Percentiles rank a stretch among this genome's conserved stretches.
Evolutionary conservation across 2,888 invertebrate species (phyloP).

Genomic region (Iphiclides podalirius): DNA sequence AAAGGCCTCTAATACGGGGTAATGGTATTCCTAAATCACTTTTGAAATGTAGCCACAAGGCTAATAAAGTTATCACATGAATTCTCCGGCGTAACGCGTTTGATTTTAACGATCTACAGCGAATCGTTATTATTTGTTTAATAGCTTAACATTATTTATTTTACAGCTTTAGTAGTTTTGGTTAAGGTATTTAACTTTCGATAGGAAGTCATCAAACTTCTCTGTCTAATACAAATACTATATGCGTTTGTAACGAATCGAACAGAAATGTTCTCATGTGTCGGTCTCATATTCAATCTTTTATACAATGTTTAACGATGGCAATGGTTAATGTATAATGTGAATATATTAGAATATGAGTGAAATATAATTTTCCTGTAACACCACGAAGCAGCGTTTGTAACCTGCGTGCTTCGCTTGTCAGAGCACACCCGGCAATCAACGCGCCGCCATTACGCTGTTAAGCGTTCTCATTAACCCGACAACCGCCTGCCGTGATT

Average conservation of each 20-base stretch:
- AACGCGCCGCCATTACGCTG: slow-evolving; percentile 52
- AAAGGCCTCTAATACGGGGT: slow-evolving; percentile 38
- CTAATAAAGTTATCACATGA: slow-evolving; percentile 27
- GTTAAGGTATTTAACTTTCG: too few species aligned
- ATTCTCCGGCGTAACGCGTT: background rate
- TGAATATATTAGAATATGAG: background rate
- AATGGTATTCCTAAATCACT: slow-evolving; percentile 31
- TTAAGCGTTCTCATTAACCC: slow-evolving; percentile 64
- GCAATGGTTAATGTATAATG: too few species aligned
- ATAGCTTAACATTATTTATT: too few species aligned
- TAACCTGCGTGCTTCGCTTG: slow-evolving; percentile 46
- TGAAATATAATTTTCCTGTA: slow-evolving; percentile 27
- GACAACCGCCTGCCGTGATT: slow-evolving; percentile 44
- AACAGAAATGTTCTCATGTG: too few species aligned
- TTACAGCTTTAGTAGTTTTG: too few species aligned
- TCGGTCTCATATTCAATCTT: too few species aligned
- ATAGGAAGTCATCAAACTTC: too few species aligned
- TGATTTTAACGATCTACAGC: too few species aligned
- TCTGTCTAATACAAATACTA: too few species aligned
- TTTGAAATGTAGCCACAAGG: slow-evolving; percentile 32
- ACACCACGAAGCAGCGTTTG: slow-evolving; percentile 40
- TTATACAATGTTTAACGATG: too few species aligned
- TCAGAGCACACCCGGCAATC: slow-evolving; percentile 51
- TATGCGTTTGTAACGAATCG: too few species aligned
- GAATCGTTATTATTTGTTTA: too few species aligned